Evolutionary conservation across 2,797 vertebrate species (phyloP).

Genomic region (Rhinatrema bivittatum): DNA sequence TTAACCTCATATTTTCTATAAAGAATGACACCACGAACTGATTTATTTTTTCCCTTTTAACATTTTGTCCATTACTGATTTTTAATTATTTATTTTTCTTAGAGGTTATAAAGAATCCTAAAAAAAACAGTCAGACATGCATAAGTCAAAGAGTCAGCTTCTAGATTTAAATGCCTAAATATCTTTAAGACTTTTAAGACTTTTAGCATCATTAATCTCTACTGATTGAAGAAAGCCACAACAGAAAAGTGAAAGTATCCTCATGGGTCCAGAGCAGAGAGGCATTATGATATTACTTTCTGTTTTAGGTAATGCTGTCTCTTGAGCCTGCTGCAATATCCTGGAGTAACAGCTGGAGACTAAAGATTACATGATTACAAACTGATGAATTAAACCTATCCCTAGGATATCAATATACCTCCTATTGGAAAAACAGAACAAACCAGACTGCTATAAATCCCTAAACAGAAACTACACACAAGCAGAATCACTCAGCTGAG

Average conservation of each 20-base stretch:
- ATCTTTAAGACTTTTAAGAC: constrained; percentile 4
- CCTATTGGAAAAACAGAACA: too few relatives aligned
- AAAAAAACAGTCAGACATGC: not conserved
- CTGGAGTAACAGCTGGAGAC: not conserved
- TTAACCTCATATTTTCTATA: constrained; percentile 6
- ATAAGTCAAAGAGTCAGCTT: not conserved
- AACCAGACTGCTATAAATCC: too few relatives aligned
- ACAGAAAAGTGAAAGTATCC: not conserved
- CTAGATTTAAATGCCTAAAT: not conserved
- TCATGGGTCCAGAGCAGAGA: not conserved
- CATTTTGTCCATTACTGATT: constrained; percentile 6
- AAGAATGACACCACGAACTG: not conserved
- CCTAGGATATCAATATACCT: too few relatives aligned
- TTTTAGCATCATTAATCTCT: not conserved
- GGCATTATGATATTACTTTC: not conserved
- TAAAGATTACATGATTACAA: too few relatives aligned
- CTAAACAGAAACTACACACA: too few relatives aligned
- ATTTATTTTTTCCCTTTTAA: constrained; percentile 3
- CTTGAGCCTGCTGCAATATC: not conserved
- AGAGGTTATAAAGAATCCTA: constrained; percentile 1
- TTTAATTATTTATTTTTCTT: constrained; percentile 2
- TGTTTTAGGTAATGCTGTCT: not conserved
- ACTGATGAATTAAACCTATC: too few relatives aligned
- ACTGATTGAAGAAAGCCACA: not conserved
- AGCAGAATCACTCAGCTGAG: too few relatives aligned